These are phyloP conservation scores for Elaphurus davidianus DNA, from an alignment of 2,113 vertebrate genomes.

Conservation along the genomic window DNA sequence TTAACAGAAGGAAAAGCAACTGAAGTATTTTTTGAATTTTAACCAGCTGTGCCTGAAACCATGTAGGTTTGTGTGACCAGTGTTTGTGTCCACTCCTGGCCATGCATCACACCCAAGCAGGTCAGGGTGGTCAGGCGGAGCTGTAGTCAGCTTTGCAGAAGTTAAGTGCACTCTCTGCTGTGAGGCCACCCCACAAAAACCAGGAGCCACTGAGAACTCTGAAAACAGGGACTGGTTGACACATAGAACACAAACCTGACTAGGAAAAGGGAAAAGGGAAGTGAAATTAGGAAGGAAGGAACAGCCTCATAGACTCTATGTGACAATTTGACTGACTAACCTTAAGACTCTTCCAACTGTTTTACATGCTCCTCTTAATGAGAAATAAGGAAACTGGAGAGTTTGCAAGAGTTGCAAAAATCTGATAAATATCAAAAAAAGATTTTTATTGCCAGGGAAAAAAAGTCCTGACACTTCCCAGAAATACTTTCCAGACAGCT, in stretches of 20 bases:
- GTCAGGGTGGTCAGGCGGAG: not conserved
- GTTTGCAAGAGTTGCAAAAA: not conserved
- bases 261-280: not conserved
- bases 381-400: not conserved
- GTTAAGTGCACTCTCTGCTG: not conserved
- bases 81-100: not conserved
- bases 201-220: not conserved
- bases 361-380: not conserved
- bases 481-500: not conserved
- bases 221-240: not conserved
- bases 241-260: not conserved
- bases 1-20: conserved; percentile 26
- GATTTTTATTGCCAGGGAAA: not conserved
- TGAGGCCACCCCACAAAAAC: not conserved
- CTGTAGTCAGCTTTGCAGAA: not conserved
- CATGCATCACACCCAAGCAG: not conserved
- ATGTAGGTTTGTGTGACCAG: not conserved
- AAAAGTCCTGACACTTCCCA: not conserved
- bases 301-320: not conserved
- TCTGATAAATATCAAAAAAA: not conserved
- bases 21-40: conserved; percentile 14
- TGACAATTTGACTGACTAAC: not conserved
- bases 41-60: not conserved
- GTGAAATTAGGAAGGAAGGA: not conserved
- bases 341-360: not conserved